A percentile compares a stretch with the other conserved stretches of the same genome.
Conservation (phyloP, 1,140 invertebrate species). For the Bombus soroeensis region DNA sequence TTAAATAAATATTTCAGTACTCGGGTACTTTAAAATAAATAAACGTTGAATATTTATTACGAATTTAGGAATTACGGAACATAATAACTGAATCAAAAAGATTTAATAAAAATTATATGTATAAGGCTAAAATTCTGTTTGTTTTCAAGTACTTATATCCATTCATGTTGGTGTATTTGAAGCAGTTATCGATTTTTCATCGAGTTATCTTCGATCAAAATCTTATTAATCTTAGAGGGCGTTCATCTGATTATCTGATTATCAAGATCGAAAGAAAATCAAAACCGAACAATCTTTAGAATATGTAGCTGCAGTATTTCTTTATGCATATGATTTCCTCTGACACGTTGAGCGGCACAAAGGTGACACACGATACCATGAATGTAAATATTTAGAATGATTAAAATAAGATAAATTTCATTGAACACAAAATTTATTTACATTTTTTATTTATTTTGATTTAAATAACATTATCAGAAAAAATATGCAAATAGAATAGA, state of each 20-base stretch:
- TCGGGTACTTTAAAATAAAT: neutral
- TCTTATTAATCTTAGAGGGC: neutral
- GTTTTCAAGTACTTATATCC: neutral
- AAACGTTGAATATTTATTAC: neutral
- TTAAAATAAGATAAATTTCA: no score
- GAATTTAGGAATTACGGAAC: neutral
- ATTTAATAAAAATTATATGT: neutral
- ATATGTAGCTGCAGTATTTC: neutral
- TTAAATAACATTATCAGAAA: neutral
- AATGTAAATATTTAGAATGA: no score
- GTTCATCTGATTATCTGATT: neutral
- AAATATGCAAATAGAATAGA: no score
- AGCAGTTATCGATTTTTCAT: neutral
- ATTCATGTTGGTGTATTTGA: neutral
- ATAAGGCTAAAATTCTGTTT: neutral
- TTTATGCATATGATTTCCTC: no score
- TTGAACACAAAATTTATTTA: no score
- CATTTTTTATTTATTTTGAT: neutral
- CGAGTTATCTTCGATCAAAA: neutral
- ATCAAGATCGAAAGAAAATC: slow-evolving; percentile 1
- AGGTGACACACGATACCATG: no score
- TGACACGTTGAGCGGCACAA: no score
- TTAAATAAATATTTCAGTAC: neutral
- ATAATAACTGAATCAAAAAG: neutral
- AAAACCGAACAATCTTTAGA: neutral